phyloP scores from a whole-genome alignment of 2,888 invertebrate genomes.

The Chalcis sispes region DNA sequence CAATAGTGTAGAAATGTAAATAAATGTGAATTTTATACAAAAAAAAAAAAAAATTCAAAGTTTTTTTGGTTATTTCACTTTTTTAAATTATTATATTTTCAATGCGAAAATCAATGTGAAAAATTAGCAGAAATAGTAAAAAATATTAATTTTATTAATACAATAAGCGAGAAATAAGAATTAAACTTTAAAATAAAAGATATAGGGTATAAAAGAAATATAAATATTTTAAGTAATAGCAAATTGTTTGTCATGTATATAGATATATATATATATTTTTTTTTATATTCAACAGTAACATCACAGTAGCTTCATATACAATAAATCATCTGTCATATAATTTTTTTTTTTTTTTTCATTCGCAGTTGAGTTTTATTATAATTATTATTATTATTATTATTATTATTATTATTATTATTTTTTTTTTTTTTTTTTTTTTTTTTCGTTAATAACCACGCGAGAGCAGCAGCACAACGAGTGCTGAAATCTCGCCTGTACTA shows the following conservation, averaged over 20 bases:
- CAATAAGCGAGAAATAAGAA: slow-evolving; percentile 13
- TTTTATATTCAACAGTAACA: slow-evolving; percentile 74
- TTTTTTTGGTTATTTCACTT: slow-evolving; percentile 49
- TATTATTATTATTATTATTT: too few species aligned
- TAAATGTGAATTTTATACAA: slow-evolving; percentile 75
- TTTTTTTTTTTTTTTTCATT: slow-evolving; percentile 60
- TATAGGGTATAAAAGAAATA: slow-evolving; percentile 10
- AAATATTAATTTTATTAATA: not conserved
- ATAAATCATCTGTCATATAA: slow-evolving; percentile 70
- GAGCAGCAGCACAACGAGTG: slow-evolving; percentile 67
- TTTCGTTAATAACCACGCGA: slow-evolving; percentile 66
- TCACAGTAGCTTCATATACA: slow-evolving; percentile 76
- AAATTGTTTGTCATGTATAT: slow-evolving; percentile 55
- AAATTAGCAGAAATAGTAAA: not conserved
- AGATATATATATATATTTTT: slow-evolving; percentile 64
- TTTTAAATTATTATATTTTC: slow-evolving; percentile 12
- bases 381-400: too few species aligned
- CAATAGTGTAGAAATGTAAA: slow-evolving; percentile 74
- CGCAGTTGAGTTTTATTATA: slow-evolving; percentile 56
- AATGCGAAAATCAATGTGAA: slow-evolving; percentile 5
- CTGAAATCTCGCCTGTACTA: slow-evolving; percentile 52
- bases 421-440: slow-evolving; percentile 58
- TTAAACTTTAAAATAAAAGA: not conserved
- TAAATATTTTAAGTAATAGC: slow-evolving; percentile 1
- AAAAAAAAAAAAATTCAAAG: slow-evolving; percentile 57